These are phyloP conservation scores for Leucophenga varia DNA, from an alignment of 1,140 invertebrate genomes.

Conservation along the genomic window DNA sequence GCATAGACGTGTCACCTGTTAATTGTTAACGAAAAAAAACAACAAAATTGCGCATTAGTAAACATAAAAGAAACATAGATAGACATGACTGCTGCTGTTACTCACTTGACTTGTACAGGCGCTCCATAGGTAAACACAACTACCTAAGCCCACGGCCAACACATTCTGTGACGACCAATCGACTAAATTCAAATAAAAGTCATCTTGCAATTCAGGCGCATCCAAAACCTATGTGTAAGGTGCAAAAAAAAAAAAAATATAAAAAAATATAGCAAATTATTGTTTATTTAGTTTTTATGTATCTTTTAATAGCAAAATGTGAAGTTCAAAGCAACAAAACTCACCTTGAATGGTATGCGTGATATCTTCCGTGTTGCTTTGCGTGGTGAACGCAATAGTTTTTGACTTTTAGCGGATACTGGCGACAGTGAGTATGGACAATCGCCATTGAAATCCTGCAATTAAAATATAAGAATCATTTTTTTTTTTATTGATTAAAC, in stretches of 20 bases:
- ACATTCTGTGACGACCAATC: constrained; percentile 99
- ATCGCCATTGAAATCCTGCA: constrained; percentile 64
- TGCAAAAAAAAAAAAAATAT: constrained; percentile 12
- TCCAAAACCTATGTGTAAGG: constrained; percentile 74
- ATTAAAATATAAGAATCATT: constrained; percentile 60
- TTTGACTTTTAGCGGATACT: constrained; percentile 91
- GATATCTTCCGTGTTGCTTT: constrained; percentile 97
- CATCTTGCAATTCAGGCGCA: constrained; percentile 98
- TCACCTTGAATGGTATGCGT: constrained; percentile 89
- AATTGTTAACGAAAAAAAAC: constrained; percentile 2
- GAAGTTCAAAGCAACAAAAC: too few relatives aligned
- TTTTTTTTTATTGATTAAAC: background rate
- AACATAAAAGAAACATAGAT: constrained; percentile 4
- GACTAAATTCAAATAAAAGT: constrained; percentile 98
- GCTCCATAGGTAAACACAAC: constrained; percentile 99
- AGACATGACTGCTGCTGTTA: constrained; percentile 3
- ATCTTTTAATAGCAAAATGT: background rate
- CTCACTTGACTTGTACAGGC: constrained; percentile 94
- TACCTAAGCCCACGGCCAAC: constrained; percentile 95
- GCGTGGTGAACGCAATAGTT: constrained; percentile 86
- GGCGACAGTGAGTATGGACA: constrained; percentile 91
- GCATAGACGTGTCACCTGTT: constrained; percentile 87
- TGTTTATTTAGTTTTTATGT: constrained; percentile 3
- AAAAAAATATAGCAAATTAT: background rate
- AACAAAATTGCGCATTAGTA: constrained; percentile 7